These are phyloP conservation scores for Athalia circularis DNA, from an alignment of 2,888 invertebrate species.

Conservation along the genomic window DNA sequence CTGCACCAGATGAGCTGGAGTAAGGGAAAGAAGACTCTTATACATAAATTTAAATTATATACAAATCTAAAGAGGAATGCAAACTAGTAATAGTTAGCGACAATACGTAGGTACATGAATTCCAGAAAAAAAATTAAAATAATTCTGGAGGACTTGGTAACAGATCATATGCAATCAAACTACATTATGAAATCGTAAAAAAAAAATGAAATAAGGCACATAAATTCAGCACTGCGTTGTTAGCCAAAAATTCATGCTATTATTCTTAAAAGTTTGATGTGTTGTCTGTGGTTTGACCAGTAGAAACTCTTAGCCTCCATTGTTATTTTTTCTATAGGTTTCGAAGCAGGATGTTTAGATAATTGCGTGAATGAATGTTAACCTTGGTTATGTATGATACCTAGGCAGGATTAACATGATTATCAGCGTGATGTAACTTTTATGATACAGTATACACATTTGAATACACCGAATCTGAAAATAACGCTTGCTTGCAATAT, in stretches of 20 bases:
- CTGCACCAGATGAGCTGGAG: no score
- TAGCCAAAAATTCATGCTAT: slow-evolving; percentile 28
- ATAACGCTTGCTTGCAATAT: background rate
- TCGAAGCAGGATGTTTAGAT: slow-evolving; percentile 37
- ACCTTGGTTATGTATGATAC: slow-evolving; percentile 4
- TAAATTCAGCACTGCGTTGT: background rate
- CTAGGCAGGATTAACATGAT: slow-evolving; percentile 7
- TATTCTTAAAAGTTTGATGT: slow-evolving; percentile 25
- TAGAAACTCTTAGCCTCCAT: slow-evolving; percentile 43
- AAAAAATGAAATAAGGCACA: background rate
- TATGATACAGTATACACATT: slow-evolving; percentile 39
- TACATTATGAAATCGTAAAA: slow-evolving; percentile 7
- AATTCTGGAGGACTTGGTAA: background rate
- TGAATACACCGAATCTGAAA: slow-evolving; percentile 12
- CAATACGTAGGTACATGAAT: no score
- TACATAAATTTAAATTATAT: no score
- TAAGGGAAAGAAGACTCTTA: no score
- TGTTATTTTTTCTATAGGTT: slow-evolving; percentile 36
- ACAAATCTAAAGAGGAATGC: no score
- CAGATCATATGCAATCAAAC: slow-evolving; percentile 12
- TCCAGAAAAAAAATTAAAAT: no score
- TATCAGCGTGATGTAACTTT: slow-evolving; percentile 18
- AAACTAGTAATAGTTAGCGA: no score
- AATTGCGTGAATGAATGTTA: slow-evolving; percentile 9
- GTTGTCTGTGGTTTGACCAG: slow-evolving; percentile 42